These are phyloP conservation scores for Colletes gigas DNA, from an alignment of 1,140 invertebrate species.

Conservation along the genomic window DNA sequence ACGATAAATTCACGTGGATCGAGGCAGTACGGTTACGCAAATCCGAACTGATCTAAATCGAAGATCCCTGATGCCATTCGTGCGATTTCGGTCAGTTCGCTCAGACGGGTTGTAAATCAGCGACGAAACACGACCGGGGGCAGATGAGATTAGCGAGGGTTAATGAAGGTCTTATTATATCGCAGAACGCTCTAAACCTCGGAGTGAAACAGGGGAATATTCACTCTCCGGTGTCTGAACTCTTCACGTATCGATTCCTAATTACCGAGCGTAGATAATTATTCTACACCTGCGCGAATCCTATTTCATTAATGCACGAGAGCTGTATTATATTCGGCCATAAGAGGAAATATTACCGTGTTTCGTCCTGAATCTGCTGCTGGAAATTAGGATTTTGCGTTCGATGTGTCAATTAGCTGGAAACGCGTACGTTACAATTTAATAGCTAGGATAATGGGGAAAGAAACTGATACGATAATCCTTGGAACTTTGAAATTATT, in stretches of 20 bases:
- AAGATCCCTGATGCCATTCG: not conserved
- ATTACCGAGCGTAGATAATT: not conserved
- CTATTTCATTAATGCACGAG: not conserved
- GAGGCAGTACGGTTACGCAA: not conserved
- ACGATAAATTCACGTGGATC: not conserved
- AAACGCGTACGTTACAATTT: too few species aligned
- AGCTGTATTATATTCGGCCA: too few species aligned
- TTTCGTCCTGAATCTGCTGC: too few species aligned
- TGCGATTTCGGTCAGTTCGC: not conserved
- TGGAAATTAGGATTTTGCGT: too few species aligned
- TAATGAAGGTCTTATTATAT: conserved; percentile 14
- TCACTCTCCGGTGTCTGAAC: not conserved
- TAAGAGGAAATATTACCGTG: too few species aligned
- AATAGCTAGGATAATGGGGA: too few species aligned
- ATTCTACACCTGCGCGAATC: not conserved
- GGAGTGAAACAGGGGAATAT: not conserved
- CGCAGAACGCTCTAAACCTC: not conserved
- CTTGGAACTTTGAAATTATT: too few species aligned
- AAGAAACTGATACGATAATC: too few species aligned
- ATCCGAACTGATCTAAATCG: not conserved
- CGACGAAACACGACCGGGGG: not conserved
- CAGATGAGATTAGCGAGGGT: conserved; percentile 14
- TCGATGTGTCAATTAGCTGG: too few species aligned
- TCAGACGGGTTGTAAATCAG: not conserved
- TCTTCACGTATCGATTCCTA: not conserved